Conservation (phyloP, 1,140 invertebrate species). For the Asbolus verrucosus region DNA sequence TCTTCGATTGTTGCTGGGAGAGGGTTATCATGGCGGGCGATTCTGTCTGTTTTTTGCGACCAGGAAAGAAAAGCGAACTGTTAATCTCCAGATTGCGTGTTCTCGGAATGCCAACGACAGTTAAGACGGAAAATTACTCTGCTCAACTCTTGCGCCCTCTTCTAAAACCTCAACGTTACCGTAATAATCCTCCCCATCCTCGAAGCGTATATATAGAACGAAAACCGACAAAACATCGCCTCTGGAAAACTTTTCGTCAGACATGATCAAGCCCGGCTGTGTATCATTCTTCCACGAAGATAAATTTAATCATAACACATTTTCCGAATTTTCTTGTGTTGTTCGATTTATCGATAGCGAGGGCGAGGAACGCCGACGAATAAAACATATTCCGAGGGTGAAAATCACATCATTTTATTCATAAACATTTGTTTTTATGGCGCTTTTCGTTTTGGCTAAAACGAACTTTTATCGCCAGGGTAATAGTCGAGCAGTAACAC, state of each 20-base stretch:
- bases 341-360: not conserved
- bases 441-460: too few relatives aligned
- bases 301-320: constrained; percentile 21
- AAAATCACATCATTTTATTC: not conserved
- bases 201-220: not conserved
- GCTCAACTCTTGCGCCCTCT: not conserved
- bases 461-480: too few relatives aligned
- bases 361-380: too few relatives aligned
- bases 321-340: not conserved
- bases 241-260: constrained; percentile 6
- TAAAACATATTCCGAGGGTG: too few relatives aligned
- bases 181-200: constrained; percentile 4
- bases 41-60: not conserved
- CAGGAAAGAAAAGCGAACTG: too few relatives aligned
- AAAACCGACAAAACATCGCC: constrained; percentile 2
- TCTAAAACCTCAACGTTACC: not conserved
- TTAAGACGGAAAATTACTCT: constrained; percentile 33
- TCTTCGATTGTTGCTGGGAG: constrained; percentile 1
- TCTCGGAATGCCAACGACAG: constrained; percentile 39
- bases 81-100: constrained; percentile 44
- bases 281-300: constrained; percentile 16
- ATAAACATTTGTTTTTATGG: too few relatives aligned
- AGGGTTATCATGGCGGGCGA: too few relatives aligned
- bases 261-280: constrained; percentile 24
- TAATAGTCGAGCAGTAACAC: too few relatives aligned